Conservation (phyloP, 2,797 vertebrate genomes). For the Enteromius paludinosus region DNA sequence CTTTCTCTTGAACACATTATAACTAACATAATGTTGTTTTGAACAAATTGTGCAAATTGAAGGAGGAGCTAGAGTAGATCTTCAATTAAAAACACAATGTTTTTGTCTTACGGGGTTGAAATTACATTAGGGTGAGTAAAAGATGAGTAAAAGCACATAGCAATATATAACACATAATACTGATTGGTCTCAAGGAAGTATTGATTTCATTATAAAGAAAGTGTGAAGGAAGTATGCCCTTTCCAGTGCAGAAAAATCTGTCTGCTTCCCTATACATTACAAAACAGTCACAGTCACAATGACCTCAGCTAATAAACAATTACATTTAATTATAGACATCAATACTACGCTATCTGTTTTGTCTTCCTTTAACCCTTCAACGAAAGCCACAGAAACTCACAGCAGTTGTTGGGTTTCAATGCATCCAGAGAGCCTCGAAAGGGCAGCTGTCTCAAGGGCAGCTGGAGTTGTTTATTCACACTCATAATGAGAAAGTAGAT, state of each 20-base stretch:
- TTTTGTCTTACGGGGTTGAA: neutral
- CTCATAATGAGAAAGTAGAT: slow-evolving; percentile 56
- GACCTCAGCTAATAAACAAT: slow-evolving; percentile 11
- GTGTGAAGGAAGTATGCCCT: neutral
- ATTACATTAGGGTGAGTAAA: neutral
- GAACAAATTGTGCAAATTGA: neutral
- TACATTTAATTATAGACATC: neutral
- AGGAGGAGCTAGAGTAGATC: neutral
- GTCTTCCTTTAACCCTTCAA: slow-evolving; percentile 7
- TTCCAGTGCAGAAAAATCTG: neutral
- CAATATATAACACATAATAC: neutral
- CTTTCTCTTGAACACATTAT: neutral
- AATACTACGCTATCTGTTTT: slow-evolving; percentile 4
- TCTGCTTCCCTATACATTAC: slow-evolving; percentile 3
- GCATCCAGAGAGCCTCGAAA: slow-evolving; percentile 24
- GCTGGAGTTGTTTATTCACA: slow-evolving; percentile 52
- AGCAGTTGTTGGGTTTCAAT: slow-evolving; percentile 9
- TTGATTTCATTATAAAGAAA: neutral
- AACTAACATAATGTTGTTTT: neutral
- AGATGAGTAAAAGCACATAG: neutral
- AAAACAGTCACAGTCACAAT: neutral
- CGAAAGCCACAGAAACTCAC: slow-evolving; percentile 19
- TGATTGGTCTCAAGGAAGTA: neutral
- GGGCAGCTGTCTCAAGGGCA: slow-evolving; percentile 33
- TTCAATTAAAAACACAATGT: neutral